Base-by-base conservation (phyloP, 2,888 invertebrate genomes). In the Ophonus ardosiacus region DNA sequence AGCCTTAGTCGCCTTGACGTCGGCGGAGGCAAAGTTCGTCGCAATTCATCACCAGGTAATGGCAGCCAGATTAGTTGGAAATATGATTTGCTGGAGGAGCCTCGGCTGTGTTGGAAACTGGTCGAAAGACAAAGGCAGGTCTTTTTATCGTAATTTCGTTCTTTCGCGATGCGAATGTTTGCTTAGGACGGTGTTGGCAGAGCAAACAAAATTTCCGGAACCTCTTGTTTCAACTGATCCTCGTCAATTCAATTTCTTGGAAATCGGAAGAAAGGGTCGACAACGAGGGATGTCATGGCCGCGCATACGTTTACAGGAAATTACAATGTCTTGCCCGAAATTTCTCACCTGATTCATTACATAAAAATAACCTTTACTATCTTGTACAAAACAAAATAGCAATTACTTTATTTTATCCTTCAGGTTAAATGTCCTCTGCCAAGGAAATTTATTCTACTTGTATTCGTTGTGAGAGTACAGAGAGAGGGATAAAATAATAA, bases 181-280 rank as follows among this genome's bases (percentile, higher is more conserved):
- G 51, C 81, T 81, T 81, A 81, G 81, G 81, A 81, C 78, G 43
- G 65, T 65, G 81, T 81, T 65, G 63, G 24, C 65, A 18, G 17
- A 65, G 65, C 65, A 81, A 65, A 81, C 81, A 63, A 65, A 81
- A 81, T 81, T 65, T 81, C 65, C 81, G 65, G 81, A 81, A 65
- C 56, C 81, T 81, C 81, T 81, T 81, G 81, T 81, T 81, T 81
- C 81, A 81, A 81, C 81, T 81, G 81, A 81, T 81, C 81, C 43
- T 81, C 65, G 81, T 80, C 79, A 80, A 61, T 80, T 80, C 59
- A 80, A 80, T 80, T 80, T 80, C 79, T 80, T 80, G 31, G 40
- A 57, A 80, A 80, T 61, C 61, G 79, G 79, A 80, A 80, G 74
- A 21, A 74, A 74, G 74, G 74, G 68, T 38, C 68, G 24, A 68